Evolutionary conservation across 1,140 invertebrate genomes (phyloP), one percentile per base, ranked within the genome.

Genomic region (Diorhabda elongata): DNA sequence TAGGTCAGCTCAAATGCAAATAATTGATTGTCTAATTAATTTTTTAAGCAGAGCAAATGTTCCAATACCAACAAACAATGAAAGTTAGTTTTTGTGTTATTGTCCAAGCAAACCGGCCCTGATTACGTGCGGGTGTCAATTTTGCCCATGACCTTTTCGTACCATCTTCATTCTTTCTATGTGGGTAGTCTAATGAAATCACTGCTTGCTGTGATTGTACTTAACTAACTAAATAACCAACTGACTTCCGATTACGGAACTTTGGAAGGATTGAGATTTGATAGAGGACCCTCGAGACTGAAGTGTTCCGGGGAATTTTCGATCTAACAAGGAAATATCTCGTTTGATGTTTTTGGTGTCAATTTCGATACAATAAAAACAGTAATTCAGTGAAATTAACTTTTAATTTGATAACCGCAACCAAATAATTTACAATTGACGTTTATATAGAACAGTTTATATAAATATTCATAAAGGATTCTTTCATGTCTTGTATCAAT

Each of bases 91-190:
- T 26, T 26, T 26, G 26, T 26, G 26, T 26, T 26, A 26, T 26
- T 26, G 26, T 26, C 26, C 26, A 26, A 26, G 7, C 11, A 60
- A 41, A 56, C 59, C 47, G 47, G 47, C 6, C 47, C 47, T 52
- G 66, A 68, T 59, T 69, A 44, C 58, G 70, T 71, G 70, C 70
- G 70, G 70, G 70, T 71, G 70, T 71, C 65, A 71, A 71, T 71
- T 71, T 59, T 62, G 67, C 60, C 66, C 67, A 44, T 61, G 66
- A 65, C 68, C 61, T 63, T 44, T 64, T 64, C 57, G 47, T 52
- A n/a, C 47, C 47, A 52, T 52, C 47, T 52, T 64, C 56, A 52
- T 61, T 58, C 63, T 65, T 52, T 43, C 58, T 52, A 69, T 69
- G 68, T 69, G 68, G 68, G 68, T 59, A 61, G 62, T 42, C 43